Conservation (phyloP, 2,888 invertebrate species). For the Escarpia spicata region DNA sequence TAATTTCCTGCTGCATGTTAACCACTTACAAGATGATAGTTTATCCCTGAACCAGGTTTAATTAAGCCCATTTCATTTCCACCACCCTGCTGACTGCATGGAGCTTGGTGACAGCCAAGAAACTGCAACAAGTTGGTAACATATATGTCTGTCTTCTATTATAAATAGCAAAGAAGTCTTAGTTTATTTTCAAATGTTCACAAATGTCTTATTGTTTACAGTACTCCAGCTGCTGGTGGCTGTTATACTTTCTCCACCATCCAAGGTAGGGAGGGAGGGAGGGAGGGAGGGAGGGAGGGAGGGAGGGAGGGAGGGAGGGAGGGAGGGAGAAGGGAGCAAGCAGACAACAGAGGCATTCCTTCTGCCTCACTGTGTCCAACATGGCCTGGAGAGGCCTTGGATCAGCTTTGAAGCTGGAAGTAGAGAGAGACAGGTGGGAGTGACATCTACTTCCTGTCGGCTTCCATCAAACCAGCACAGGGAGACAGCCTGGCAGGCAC, state of each 20-base stretch:
- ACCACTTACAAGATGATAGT: background rate
- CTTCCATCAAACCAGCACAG: background rate
- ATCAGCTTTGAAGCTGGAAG: background rate
- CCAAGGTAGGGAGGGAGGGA: no score
- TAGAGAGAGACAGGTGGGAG: background rate
- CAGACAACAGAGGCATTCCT: slow-evolving; percentile 13
- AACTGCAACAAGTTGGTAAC: no score
- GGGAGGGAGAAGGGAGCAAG: background rate
- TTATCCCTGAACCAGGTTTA: background rate
- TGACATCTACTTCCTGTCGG: background rate
- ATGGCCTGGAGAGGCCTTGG: background rate
- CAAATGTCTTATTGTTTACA: no score
- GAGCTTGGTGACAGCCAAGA: no score
- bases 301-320: background rate
- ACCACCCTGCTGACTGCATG: no score
- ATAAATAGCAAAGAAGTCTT: no score
- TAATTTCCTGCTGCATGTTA: background rate
- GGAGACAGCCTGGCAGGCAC: background rate
- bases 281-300: background rate
- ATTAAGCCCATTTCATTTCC: no score
- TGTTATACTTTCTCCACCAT: no score
- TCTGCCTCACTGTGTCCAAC: background rate
- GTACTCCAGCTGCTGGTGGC: no score
- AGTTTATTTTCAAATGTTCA: no score
- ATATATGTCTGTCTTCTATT: no score